Percentiles rank a stretch among this genome's conserved stretches.
These are phyloP conservation scores for Patella depressa DNA, from an alignment of 2,888 invertebrate species.

Conservation along the genomic window DNA sequence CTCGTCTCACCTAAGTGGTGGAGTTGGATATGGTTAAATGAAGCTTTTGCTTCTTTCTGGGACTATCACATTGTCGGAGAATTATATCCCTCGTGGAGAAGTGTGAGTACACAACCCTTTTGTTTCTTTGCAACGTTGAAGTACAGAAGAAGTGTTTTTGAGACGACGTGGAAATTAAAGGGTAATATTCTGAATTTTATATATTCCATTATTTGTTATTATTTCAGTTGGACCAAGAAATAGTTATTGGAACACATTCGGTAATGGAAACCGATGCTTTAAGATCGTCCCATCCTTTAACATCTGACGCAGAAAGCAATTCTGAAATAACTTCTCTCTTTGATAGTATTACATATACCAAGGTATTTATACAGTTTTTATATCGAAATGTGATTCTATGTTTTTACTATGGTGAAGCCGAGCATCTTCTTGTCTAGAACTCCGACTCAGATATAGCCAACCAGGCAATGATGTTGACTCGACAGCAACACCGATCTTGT, in stretches of 20 bases:
- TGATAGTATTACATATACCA: conserved; percentile 90
- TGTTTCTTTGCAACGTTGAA: too few relatives aligned
- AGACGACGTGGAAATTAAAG: too few relatives aligned
- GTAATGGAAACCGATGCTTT: conserved; percentile 77
- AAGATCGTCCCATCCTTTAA: conserved; percentile 89
- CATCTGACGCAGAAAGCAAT: conserved; percentile 87
- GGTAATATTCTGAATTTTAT: too few relatives aligned
- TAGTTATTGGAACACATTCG: conserved; percentile 33
- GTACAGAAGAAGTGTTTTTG: too few relatives aligned
- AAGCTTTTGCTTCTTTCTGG: conserved; percentile 52
- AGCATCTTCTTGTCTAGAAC: too few relatives aligned
- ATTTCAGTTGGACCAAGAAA: too few relatives aligned
- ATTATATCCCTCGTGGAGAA: conserved; percentile 83
- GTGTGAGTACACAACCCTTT: conserved; percentile 74
- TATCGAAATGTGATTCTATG: too few relatives aligned
- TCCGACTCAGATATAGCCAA: too few relatives aligned
- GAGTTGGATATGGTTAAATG: conserved; percentile 60
- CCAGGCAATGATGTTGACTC: too few relatives aligned
- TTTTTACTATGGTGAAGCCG: too few relatives aligned
- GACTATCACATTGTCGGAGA: conserved; percentile 75
- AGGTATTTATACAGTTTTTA: conserved; percentile 74
- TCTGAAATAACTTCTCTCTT: conserved; percentile 93
- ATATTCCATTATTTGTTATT: too few relatives aligned
- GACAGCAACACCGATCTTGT: too few relatives aligned
- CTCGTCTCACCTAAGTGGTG: conserved; percentile 56